A percentile compares a stretch with the other conserved stretches of the same genome.
Conservation (phyloP, 2,113 vertebrate genomes). For the Lethenteron reissneri region DNA sequence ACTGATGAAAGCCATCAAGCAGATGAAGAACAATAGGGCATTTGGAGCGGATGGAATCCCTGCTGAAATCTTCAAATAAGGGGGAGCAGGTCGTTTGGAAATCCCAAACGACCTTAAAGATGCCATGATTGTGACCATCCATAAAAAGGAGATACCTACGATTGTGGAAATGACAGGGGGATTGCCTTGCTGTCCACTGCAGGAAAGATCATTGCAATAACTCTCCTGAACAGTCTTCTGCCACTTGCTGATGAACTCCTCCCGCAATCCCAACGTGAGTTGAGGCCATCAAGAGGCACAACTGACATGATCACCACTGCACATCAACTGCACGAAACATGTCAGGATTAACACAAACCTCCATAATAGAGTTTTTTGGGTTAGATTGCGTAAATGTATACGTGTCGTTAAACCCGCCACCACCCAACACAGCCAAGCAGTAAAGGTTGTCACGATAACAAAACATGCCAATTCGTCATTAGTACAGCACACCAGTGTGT, state of each 20-base stretch:
- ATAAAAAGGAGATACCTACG: conserved; percentile 11
- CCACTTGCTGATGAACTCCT: conserved; percentile 3
- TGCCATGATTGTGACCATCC: conserved; percentile 13
- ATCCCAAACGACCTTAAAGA: conserved; percentile 17
- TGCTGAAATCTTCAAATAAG: conserved; percentile 16
- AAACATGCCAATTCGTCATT: too few species aligned
- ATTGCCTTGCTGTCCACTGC: background rate
- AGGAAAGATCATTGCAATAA: background rate
- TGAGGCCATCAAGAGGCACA: background rate
- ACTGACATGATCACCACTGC: background rate
- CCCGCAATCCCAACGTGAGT: background rate
- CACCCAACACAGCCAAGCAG: too few species aligned
- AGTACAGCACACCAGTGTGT: too few species aligned
- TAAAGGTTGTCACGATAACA: too few species aligned
- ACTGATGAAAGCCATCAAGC: conserved; percentile 20
- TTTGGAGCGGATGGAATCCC: conserved; percentile 19
- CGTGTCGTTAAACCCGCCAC: too few species aligned
- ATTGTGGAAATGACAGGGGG: background rate
- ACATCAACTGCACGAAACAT: background rate
- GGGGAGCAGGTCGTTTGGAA: conserved; percentile 14
- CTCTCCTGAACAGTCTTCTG: background rate
- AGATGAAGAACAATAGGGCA: conserved; percentile 21
- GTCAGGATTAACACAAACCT: background rate
- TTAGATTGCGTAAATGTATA: too few species aligned
- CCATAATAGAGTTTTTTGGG: too few species aligned